Conservation (phyloP, 2,797 vertebrate species). For the Acanthurus leucopareius region DNA sequence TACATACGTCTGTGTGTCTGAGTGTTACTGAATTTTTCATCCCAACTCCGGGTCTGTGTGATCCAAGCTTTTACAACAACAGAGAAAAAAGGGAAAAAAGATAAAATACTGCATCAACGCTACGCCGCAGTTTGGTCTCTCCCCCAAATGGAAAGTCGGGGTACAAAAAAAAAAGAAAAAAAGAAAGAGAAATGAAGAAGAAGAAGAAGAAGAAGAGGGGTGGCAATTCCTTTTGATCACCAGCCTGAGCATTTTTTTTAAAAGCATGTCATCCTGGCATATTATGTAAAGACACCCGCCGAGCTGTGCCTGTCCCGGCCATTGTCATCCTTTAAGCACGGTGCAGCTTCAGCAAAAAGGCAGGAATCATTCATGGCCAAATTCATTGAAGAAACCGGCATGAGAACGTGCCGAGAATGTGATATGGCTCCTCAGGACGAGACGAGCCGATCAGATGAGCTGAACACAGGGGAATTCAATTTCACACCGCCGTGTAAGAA, state of each 20-base stretch:
- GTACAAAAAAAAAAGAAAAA: slow-evolving; percentile 32
- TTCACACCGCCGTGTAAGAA: slow-evolving; percentile 22
- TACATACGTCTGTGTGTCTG: slow-evolving; percentile 17
- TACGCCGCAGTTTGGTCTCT: slow-evolving; percentile 81
- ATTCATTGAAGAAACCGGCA: slow-evolving; percentile 87
- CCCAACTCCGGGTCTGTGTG: slow-evolving; percentile 54
- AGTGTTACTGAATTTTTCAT: slow-evolving; percentile 46
- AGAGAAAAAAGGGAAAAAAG: slow-evolving; percentile 35
- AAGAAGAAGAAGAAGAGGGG: slow-evolving; percentile 15
- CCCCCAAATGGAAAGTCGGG: slow-evolving; percentile 66
- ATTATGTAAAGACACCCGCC: slow-evolving; percentile 69
- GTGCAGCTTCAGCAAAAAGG: slow-evolving; percentile 62
- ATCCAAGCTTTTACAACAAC: slow-evolving; percentile 61
- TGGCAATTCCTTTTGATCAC: slow-evolving; percentile 61
- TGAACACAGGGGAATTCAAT: slow-evolving; percentile 40
- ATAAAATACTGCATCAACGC: slow-evolving; percentile 84
- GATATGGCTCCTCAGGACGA: slow-evolving; percentile 66
- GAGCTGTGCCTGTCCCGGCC: slow-evolving; percentile 58
- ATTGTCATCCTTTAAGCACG: slow-evolving; percentile 54
- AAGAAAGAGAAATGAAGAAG: not conserved
- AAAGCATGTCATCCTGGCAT: slow-evolving; percentile 67
- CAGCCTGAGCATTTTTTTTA: slow-evolving; percentile 47
- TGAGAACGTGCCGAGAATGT: slow-evolving; percentile 89
- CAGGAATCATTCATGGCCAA: slow-evolving; percentile 78
- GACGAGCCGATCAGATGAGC: slow-evolving; percentile 59